Evolutionary conservation across 2,888 invertebrate species (phyloP), one percentile per base, ranked within the genome.

Genomic region (Yponomeuta plumbellus): DNA sequence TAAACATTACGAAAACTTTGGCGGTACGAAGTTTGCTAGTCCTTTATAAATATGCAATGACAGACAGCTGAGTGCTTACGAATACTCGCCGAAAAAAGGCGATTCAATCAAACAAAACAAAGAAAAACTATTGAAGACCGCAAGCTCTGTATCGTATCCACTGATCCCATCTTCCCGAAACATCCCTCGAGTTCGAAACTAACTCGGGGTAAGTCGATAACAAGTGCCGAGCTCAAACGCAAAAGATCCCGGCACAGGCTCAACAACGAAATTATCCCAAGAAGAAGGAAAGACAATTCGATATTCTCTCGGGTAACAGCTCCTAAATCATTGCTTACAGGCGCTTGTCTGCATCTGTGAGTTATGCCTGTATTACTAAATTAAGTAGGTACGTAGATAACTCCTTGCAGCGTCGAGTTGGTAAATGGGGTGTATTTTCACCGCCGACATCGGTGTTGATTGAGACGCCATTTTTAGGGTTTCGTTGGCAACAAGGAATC

Each of bases 301-400:
- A 52, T 52, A 52, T 17, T 52, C 44, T 52, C 17, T 13, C 5
- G 44, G 44, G 44, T 52, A 52, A 52, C 44, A 52, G 44, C 44
- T 52, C 44, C 44, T 52, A 52, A 52, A 52, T 52, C 44, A 52
- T 52, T 52, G 44, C 44, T 52, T 52, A 17, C 44, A 52, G 44
- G 8, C 44, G 44, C 44, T 13, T 52, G 44, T 52, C 44, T 52
- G 44, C 13, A 52, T 17, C 17, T 17, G 44, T 52, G 44, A 52
- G 44, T 52, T 52, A 52, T 17, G 44, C 44, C 17, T 4, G 44
- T 13, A 13, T 52, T 52, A 52, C 44, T 52, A 52, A 52, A 52
- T 52, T 52, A 52, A 52, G 44, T 52, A 52, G 17, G 44, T 52
- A 52, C 44, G 17, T 17, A 52, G 44, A 52, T 52, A 52, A 13